Conservation (phyloP, 2,113 vertebrate species). For the Triplophysa tibetana region DNA sequence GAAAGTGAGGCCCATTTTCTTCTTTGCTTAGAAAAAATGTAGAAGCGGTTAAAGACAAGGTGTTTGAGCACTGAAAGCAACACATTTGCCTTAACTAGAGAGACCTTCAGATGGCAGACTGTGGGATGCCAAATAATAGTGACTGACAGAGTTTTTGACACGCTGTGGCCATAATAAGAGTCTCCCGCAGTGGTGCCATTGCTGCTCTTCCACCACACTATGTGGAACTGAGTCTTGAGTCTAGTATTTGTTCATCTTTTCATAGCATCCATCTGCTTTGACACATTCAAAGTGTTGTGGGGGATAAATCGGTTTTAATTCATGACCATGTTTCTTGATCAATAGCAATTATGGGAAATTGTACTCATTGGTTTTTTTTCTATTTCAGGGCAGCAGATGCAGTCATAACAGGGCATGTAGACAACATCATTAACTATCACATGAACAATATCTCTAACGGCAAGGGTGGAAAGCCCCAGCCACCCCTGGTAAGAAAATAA, state of each 20-base stretch:
- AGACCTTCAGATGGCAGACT: conserved; percentile 33
- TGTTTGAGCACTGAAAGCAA: conserved; percentile 18
- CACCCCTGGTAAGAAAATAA: conserved; percentile 80
- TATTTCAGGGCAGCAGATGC: conserved; percentile 92
- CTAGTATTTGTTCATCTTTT: conserved; percentile 23
- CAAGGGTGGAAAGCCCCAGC: conserved; percentile 90
- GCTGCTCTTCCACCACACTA: conserved; percentile 32
- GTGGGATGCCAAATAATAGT: conserved; percentile 43
- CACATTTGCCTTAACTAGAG: conserved; percentile 23
- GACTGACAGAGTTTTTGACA: conserved; percentile 6
- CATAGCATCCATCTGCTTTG: too few relatives aligned
- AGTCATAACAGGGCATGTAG: conserved; percentile 93
- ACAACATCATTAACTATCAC: conserved; percentile 96
- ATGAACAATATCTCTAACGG: conserved; percentile 97
- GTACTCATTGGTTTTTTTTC: conserved; percentile 57
- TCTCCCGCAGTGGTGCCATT: conserved; percentile 42
- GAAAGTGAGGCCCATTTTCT: background rate
- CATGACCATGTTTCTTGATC: background rate
- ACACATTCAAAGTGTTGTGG: too few relatives aligned
- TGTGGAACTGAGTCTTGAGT: background rate
- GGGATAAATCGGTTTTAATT: too few relatives aligned
- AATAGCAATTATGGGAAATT: conserved; percentile 4
- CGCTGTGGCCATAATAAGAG: conserved; percentile 35
- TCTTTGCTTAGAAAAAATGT: background rate
- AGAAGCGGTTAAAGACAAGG: conserved; percentile 12